Base-by-base conservation (phyloP, 2,113 vertebrate genomes). In the Zapus hudsonius region DNA sequence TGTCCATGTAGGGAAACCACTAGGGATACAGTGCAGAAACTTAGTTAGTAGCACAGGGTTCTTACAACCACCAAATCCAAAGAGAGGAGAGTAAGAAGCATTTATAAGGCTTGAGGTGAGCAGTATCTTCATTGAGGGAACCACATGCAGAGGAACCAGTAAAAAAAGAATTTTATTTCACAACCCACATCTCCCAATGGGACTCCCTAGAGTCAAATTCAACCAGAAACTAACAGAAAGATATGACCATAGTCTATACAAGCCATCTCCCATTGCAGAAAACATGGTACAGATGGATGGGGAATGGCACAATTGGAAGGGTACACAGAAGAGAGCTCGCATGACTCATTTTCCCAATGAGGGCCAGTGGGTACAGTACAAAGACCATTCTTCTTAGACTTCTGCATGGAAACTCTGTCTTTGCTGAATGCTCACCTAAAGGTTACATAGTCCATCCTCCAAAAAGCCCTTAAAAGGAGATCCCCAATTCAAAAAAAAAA, bases 391-490 rank as follows among this genome's bases (percentile, higher is more conserved):
- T 85, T 75, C 17, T 66, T 66, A 52, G 23, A 92, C 81, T 81
- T 6, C 10, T 70, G 22, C 38, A 61, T 76, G 13, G 73, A 27
- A 91, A 84, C 63, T 52, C 52, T 29, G 2, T 67, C 29, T 88
- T 75, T 61, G 67, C 31, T n/a, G 25, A 91, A 69, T 61, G 31
- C 80, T 44, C 74, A 13, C 36, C 40, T 83, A 84, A 91, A 91
- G 23, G 8, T 57, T 27, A 79, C 17, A 57, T 38, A 40, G 2
- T 80, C 20, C 20, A 73, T 15, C 11, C 7, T 15, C 52, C 52
- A 80, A 80, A 91, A 84, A 64, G 12, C 36, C 67, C 61, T 92
- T 81, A 40, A 86, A 81, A 92, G 15, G 4, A 29, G 81, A 57
- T 61, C 23, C 10, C 13, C 36, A 79, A 66, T 23, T 75, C 47